A percentile compares a stretch with the other conserved stretches of the same genome.
Evolutionary conservation across 2,797 vertebrate species (phyloP).

Genomic region (Cichlasoma orientale): DNA sequence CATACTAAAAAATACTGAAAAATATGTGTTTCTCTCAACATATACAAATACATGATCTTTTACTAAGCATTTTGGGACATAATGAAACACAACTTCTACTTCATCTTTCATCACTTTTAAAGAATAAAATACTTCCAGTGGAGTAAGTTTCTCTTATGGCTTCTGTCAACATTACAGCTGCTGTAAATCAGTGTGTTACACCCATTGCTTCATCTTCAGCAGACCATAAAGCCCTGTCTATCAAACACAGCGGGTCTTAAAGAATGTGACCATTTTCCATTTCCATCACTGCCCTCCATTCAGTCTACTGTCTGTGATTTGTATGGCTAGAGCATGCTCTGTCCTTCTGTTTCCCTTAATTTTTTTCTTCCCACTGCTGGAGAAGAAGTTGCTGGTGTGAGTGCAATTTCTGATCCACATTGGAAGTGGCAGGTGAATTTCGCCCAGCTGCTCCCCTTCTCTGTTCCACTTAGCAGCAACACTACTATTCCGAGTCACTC

Average conservation of each 20-base stretch:
- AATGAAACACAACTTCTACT: neutral
- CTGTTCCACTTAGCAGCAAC: constrained; percentile 75
- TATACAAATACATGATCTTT: neutral
- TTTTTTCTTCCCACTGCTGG: constrained; percentile 35
- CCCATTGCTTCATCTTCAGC: constrained; percentile 41
- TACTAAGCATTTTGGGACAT: neutral
- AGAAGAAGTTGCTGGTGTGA: constrained; percentile 60
- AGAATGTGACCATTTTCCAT: constrained; percentile 66
- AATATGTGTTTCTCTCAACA: neutral
- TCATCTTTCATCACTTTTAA: neutral
- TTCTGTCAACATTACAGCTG: constrained; percentile 27
- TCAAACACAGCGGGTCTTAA: constrained; percentile 67
- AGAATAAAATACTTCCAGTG: neutral
- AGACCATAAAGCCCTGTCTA: constrained; percentile 58
- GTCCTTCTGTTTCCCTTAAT: constrained; percentile 51
- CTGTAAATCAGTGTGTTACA: constrained; percentile 55
- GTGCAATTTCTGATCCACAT: constrained; percentile 79
- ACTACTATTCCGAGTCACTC: constrained; percentile 59
- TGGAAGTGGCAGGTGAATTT: constrained; percentile 84
- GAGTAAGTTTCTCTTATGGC: constrained; percentile 11
- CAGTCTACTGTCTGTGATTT: constrained; percentile 65
- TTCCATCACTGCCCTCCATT: constrained; percentile 63
- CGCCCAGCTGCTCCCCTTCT: constrained; percentile 76
- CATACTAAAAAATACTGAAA: neutral
- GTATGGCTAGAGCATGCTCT: constrained; percentile 51